Conservation (phyloP, 2,888 invertebrate species). For the Lithophane socia region DNA sequence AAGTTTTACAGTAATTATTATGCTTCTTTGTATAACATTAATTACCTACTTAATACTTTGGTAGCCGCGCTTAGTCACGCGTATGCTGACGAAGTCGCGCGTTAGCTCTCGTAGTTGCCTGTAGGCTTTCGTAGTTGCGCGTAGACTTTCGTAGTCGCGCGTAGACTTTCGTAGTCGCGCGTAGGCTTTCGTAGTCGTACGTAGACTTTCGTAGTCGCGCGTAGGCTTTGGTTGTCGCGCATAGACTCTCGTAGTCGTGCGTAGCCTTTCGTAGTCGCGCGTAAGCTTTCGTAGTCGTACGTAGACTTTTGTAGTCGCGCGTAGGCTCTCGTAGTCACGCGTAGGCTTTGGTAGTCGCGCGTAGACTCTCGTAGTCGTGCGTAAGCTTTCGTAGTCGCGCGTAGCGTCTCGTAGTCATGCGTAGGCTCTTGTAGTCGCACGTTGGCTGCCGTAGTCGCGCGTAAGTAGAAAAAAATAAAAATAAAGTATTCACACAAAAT, state of each 20-base stretch:
- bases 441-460: too few relatives aligned
- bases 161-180: background rate
- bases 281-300: background rate
- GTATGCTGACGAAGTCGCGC: too few relatives aligned
- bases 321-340: background rate
- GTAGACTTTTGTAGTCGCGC: background rate
- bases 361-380: background rate
- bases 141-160: background rate
- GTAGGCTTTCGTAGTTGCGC: background rate
- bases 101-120: too few relatives aligned
- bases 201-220: background rate
- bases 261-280: background rate
- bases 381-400: background rate
- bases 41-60: too few relatives aligned
- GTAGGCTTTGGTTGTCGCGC: background rate
- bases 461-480: background rate
- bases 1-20: background rate
- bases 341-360: background rate
- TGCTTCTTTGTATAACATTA: background rate
- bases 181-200: background rate
- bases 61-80: too few relatives aligned
- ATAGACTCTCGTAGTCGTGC: background rate
- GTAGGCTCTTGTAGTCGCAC: too few relatives aligned
- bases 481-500: background rate
- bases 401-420: background rate